These are phyloP conservation scores for Drosophila putrida DNA, from an alignment of 2,888 invertebrate species.

Conservation along the genomic window DNA sequence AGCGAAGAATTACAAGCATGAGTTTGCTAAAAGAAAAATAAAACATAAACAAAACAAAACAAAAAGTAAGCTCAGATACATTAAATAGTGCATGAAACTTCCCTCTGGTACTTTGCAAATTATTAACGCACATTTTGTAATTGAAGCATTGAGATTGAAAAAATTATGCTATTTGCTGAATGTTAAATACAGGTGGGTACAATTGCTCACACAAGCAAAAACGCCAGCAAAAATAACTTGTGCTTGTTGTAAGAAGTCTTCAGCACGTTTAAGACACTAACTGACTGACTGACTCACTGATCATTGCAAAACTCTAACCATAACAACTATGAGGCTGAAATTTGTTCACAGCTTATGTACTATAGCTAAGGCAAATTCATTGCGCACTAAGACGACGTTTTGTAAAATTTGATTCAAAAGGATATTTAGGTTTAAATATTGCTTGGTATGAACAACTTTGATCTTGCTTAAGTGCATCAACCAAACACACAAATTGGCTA, in stretches of 20 bases:
- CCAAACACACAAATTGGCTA: no score
- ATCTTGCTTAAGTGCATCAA: no score
- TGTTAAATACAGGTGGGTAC: slow-evolving; percentile 46
- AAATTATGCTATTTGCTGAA: slow-evolving; percentile 56
- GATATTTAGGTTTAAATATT: no score
- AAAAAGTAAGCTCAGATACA: slow-evolving; percentile 33
- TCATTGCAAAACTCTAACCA: no score
- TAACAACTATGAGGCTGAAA: no score
- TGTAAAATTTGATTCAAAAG: no score
- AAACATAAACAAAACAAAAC: slow-evolving; percentile 39
- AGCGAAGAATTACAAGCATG: slow-evolving; percentile 50
- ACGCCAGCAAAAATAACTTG: slow-evolving; percentile 11
- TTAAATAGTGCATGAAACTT: slow-evolving; percentile 57
- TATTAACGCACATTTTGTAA: slow-evolving; percentile 75
- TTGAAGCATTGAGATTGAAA: slow-evolving; percentile 52
- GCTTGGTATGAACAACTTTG: no score
- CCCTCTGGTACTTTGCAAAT: slow-evolving; percentile 50
- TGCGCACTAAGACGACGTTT: no score
- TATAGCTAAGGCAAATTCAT: no score
- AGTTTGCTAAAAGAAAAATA: slow-evolving; percentile 57
- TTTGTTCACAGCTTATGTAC: no score
- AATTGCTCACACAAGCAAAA: slow-evolving; percentile 21
- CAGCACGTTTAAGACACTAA: no score
- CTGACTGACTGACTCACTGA: no score
- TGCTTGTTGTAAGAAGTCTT: neutral